Percentiles rank a stretch among this genome's conserved stretches.
Evolutionary conservation across 2,113 vertebrate genomes (phyloP).

Genomic region (Eolophus roseicapilla): DNA sequence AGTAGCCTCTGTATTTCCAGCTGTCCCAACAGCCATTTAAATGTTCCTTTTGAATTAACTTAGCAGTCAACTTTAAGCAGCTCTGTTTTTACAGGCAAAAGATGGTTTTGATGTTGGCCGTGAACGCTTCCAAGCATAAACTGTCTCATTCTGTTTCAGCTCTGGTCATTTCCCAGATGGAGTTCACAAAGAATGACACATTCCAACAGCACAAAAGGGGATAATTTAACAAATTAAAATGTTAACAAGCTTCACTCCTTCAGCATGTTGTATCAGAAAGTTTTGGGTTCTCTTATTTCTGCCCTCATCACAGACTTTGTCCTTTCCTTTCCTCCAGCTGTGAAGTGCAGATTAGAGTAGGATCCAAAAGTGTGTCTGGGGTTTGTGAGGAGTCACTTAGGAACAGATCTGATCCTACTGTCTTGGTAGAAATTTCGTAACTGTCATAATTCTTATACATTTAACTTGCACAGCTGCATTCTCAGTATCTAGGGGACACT

Average conservation of each 20-base stretch:
- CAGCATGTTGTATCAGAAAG: not conserved
- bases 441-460: not conserved
- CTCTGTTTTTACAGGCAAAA: not conserved
- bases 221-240: constrained; percentile 26
- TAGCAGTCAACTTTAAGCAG: not conserved
- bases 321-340: not conserved
- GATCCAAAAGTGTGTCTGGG: not conserved
- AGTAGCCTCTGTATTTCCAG: not conserved
- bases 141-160: not conserved
- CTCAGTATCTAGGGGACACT: not conserved
- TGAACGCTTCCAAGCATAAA: not conserved
- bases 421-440: not conserved
- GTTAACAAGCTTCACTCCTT: constrained; percentile 12
- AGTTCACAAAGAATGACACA: not conserved
- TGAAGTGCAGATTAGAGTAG: not conserved
- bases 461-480: not conserved
- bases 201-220: not conserved
- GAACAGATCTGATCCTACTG: not conserved
- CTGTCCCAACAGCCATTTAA: not conserved
- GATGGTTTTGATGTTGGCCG: not conserved
- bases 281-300: not conserved
- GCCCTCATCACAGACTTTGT: not conserved
- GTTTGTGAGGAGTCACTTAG: not conserved
- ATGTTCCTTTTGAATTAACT: constrained; percentile 9
- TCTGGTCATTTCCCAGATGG: constrained; percentile 17